Percentiles rank a stretch among this genome's conserved stretches.
Conservation (phyloP, 1,140 invertebrate species). For the Paraescarpia echinospica region DNA sequence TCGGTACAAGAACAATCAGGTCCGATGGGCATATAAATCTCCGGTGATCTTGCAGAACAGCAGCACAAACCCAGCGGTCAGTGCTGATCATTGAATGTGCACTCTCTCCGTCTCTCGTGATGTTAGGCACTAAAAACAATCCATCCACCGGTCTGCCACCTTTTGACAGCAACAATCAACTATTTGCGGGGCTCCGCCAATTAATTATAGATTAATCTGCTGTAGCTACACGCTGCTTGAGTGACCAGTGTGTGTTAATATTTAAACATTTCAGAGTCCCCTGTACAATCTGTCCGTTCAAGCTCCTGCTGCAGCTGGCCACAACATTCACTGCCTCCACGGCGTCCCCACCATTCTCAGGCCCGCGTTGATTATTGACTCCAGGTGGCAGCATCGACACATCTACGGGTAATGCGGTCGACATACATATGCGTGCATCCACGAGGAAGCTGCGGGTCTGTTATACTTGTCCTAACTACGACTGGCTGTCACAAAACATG, state of each 20-base stretch:
- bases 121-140: neutral
- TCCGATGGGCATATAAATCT: neutral
- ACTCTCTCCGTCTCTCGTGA: neutral
- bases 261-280: neutral
- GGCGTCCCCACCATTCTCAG: neutral
- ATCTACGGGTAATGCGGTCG: neutral
- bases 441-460: neutral
- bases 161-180: constrained; percentile 1
- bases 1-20: neutral
- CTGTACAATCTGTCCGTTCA: neutral
- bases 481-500: neutral
- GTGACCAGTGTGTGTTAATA: neutral
- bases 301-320: neutral
- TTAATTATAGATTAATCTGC: constrained; percentile 2
- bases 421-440: neutral
- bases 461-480: neutral
- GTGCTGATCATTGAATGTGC: neutral
- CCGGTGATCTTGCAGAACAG: neutral
- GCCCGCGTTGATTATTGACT: neutral
- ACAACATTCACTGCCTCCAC: neutral
- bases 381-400: neutral
- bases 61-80: neutral
- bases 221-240: neutral
- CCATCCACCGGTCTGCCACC: neutral
- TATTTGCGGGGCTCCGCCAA: neutral